These are phyloP conservation scores for Chaitophorus viminalis DNA, from an alignment of 2,888 invertebrate species.

Conservation along the genomic window DNA sequence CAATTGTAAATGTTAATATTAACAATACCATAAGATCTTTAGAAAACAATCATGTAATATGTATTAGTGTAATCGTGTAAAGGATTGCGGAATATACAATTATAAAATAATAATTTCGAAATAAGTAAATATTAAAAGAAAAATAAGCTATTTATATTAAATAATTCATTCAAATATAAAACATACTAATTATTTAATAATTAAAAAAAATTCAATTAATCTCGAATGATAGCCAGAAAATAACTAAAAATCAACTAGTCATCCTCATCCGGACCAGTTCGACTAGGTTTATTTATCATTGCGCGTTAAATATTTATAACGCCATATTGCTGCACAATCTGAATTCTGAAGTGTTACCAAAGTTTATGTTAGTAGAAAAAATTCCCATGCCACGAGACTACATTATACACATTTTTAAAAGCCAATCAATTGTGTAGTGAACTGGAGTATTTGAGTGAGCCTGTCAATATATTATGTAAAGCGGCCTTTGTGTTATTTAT, in stretches of 20 bases:
- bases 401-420: slow-evolving; percentile 7
- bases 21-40: slow-evolving; percentile 18
- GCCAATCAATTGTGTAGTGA: not conserved
- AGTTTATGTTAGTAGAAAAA: slow-evolving; percentile 10
- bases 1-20: not conserved
- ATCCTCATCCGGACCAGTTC: not conserved
- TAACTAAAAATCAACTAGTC: slow-evolving; percentile 2
- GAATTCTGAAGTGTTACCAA: slow-evolving; percentile 31
- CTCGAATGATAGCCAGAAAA: not conserved
- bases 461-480: slow-evolving; percentile 7
- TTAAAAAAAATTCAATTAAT: not conserved
- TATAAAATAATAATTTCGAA: not conserved
- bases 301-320: slow-evolving; percentile 8
- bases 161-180: too few relatives aligned
- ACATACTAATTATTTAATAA: too few relatives aligned
- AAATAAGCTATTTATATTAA: not conserved
- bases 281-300: not conserved
- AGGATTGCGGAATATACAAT: not conserved
- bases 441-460: slow-evolving; percentile 12
- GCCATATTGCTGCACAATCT: not conserved
- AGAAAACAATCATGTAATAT: not conserved
- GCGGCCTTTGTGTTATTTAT: slow-evolving; percentile 3
- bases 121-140: not conserved
- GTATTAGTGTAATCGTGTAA: not conserved
- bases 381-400: slow-evolving; percentile 34